A percentile compares a stretch with the other conserved stretches of the same genome.
phyloP scores from a whole-genome alignment of 2,888 invertebrate species.

The Drosophila histrio region DNA sequence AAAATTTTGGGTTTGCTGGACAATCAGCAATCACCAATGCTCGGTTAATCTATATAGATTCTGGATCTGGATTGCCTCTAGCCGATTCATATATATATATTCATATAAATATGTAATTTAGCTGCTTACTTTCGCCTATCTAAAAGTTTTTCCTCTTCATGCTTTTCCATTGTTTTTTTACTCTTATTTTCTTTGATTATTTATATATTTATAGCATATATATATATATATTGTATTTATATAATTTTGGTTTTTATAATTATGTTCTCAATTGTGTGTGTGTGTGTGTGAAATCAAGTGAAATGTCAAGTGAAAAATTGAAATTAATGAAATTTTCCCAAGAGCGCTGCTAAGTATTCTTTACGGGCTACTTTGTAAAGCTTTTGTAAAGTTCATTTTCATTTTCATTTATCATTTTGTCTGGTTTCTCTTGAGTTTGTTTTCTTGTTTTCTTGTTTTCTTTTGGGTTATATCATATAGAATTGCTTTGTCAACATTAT shows the following conservation, averaged over 20 bases:
- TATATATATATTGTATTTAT: conserved; percentile 45
- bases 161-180: conserved; percentile 12
- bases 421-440: conserved; percentile 2
- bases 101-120: conserved; percentile 41
- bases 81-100: conserved; percentile 39
- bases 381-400: conserved; percentile 11
- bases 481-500: conserved; percentile 45
- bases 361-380: conserved; percentile 20
- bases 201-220: conserved; percentile 42
- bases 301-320: conserved; percentile 28
- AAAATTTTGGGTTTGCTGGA: conserved; percentile 38
- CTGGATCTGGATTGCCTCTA: conserved; percentile 52
- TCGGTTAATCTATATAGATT: conserved; percentile 31
- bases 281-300: conserved; percentile 34
- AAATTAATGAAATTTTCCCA: conserved; percentile 19
- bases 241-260: conserved; percentile 26
- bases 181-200: conserved; percentile 51
- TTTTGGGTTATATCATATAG: conserved; percentile 1
- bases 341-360: conserved; percentile 26
- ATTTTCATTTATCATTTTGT: conserved; percentile 10
- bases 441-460: background rate
- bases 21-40: conserved; percentile 39
- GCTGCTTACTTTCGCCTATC: conserved; percentile 72
- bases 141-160: conserved; percentile 56
- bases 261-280: conserved; percentile 23